phyloP scores from a whole-genome alignment of 2,113 vertebrate species.

The Aythya baeri region DNA sequence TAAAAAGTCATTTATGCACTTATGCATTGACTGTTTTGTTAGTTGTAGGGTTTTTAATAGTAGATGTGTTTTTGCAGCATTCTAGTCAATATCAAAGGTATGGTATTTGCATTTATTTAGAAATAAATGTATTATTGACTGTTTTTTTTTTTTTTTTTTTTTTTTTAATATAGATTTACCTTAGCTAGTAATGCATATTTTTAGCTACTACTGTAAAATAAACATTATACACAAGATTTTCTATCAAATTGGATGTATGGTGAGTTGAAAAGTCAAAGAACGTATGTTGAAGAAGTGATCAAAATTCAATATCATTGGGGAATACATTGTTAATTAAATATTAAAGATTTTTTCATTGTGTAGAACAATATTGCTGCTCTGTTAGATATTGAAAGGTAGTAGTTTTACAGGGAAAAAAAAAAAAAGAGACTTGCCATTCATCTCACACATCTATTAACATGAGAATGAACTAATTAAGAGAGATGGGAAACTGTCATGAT shows the following conservation, averaged over 20 bases:
- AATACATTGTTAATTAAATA: neutral
- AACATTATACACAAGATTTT: neutral
- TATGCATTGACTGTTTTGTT: fast-evolving
- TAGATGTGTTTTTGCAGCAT: neutral
- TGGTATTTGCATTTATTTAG: neutral
- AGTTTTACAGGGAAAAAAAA: neutral
- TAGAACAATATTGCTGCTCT: neutral
- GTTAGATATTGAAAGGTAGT: neutral
- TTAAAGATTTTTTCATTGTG: neutral
- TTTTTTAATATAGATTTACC: neutral
- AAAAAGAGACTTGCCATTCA: neutral
- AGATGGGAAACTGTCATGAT: neutral
- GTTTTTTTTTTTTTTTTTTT: neutral
- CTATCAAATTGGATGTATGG: neutral
- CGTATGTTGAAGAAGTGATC: neutral
- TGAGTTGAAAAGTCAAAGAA: neutral
- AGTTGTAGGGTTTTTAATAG: neutral
- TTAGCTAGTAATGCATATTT: neutral
- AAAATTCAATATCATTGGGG: neutral
- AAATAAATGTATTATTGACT: neutral
- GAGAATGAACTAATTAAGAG: neutral
- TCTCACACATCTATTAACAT: neutral
- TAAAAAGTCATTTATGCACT: neutral
- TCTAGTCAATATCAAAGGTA: neutral
- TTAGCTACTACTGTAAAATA: neutral